Evolutionary conservation across 2,113 vertebrate genomes (phyloP).

Genomic region (Oryzias melastigma): DNA sequence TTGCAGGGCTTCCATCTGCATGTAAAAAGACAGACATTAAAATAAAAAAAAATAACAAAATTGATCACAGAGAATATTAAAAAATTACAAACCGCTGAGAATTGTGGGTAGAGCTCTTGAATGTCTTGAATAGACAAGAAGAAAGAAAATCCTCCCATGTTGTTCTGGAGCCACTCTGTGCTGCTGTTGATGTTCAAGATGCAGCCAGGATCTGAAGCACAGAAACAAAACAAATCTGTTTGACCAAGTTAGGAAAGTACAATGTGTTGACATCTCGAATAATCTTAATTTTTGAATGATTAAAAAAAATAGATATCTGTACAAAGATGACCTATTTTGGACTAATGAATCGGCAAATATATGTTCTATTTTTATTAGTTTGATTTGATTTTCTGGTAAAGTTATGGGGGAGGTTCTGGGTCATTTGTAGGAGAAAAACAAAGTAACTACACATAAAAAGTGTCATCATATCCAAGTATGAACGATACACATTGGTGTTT

Average conservation of each 20-base stretch:
- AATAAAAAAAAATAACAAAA: not conserved
- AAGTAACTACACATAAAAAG: too few species aligned
- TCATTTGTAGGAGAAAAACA: too few species aligned
- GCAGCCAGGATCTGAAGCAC: constrained; percentile 60
- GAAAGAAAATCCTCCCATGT: constrained; percentile 64
- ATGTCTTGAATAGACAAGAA: constrained; percentile 49
- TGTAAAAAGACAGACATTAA: not conserved
- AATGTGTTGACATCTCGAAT: too few species aligned
- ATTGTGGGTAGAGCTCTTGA: constrained; percentile 37
- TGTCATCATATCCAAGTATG: too few species aligned
- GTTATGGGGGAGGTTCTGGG: too few species aligned
- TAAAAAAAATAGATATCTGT: too few species aligned
- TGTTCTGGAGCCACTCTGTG: constrained; percentile 67
- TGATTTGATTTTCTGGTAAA: too few species aligned
- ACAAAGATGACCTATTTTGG: too few species aligned
- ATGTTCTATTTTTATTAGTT: too few species aligned
- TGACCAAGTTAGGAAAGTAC: not conserved
- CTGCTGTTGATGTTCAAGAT: constrained; percentile 28
- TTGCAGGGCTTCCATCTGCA: constrained; percentile 64
- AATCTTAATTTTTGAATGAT: too few species aligned
- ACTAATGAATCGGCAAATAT: too few species aligned
- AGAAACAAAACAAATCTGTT: not conserved
- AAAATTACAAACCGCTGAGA: constrained; percentile 52
- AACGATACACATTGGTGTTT: too few species aligned
- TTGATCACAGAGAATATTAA: not conserved